Percentiles rank a stretch among this genome's conserved stretches.
phyloP scores from a whole-genome alignment of 2,888 invertebrate species.

The Rhagonycha lutea region DNA sequence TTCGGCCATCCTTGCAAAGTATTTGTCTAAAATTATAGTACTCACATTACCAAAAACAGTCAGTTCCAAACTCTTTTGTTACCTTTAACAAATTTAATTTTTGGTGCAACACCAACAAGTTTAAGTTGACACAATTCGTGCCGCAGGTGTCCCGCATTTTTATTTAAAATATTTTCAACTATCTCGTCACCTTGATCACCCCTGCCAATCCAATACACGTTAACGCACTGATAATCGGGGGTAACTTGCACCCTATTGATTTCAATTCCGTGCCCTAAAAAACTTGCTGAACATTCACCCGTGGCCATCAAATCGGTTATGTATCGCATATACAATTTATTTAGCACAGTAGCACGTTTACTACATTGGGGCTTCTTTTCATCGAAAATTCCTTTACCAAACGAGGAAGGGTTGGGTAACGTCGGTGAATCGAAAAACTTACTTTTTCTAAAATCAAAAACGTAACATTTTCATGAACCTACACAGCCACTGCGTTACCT shows the following conservation, averaged over 20 bases:
- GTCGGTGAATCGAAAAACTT: conserved; percentile 43
- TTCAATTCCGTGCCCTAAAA: conserved; percentile 72
- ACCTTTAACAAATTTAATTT: conserved; percentile 74
- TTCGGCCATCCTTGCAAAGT: conserved; percentile 59
- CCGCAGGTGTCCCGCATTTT: conserved; percentile 63
- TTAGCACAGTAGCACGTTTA: conserved; percentile 69
- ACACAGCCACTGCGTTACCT: neutral
- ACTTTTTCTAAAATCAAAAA: conserved; percentile 38
- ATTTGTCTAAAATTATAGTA: conserved; percentile 59
- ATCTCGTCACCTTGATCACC: conserved; percentile 58
- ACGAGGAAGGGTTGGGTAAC: conserved; percentile 38
- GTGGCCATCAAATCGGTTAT: conserved; percentile 80
- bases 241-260: conserved; percentile 72
- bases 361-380: conserved; percentile 60
- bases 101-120: conserved; percentile 77
- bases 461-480: neutral
- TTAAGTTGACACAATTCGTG: conserved; percentile 74
- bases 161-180: conserved; percentile 60
- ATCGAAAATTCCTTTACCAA: conserved; percentile 53
- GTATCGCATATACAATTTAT: conserved; percentile 80
- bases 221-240: conserved; percentile 67
- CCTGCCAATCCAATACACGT: conserved; percentile 74
- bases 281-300: conserved; percentile 64
- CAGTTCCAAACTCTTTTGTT: conserved; percentile 1
- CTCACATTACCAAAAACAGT: neutral